These are phyloP conservation scores for Drosophila albomicans DNA, from an alignment of 1,140 invertebrate genomes.

Conservation along the genomic window DNA sequence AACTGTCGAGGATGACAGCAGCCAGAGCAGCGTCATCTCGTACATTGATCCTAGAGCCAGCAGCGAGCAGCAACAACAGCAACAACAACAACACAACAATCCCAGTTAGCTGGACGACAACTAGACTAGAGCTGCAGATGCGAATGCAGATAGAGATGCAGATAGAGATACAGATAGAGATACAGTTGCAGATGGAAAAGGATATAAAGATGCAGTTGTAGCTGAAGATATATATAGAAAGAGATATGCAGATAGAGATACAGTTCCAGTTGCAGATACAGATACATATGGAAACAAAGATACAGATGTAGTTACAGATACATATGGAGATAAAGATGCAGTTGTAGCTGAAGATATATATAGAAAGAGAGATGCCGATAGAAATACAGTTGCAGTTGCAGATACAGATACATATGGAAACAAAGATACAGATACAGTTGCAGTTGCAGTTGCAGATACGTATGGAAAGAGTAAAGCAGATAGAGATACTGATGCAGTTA, in stretches of 20 bases:
- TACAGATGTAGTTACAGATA: not conserved
- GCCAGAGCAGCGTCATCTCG: slow-evolving; percentile 84
- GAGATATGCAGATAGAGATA: not conserved
- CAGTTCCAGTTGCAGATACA: not conserved
- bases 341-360: not conserved
- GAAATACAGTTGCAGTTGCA: not conserved
- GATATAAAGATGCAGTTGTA: too few relatives aligned
- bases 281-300: not conserved
- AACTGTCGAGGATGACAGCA: slow-evolving; percentile 83
- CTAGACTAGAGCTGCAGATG: slow-evolving; percentile 10
- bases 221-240: not conserved
- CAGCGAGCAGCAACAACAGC: slow-evolving; percentile 26
- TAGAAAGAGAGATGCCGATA: not conserved
- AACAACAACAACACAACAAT: slow-evolving; percentile 17
- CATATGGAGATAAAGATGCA: too few relatives aligned
- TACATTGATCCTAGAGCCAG: slow-evolving; percentile 80
- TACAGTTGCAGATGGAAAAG: too few relatives aligned
- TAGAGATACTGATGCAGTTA: not conserved
- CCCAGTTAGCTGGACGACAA: slow-evolving; percentile 49
- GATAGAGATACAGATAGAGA: not conserved
- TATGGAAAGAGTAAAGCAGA: too few relatives aligned
- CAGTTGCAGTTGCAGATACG: not conserved
- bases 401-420: not conserved
- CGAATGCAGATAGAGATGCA: not conserved
- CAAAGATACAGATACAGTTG: too few relatives aligned